These are phyloP conservation scores for Scolopax rusticola DNA, from an alignment of 2,797 vertebrate species.

Conservation along the genomic window DNA sequence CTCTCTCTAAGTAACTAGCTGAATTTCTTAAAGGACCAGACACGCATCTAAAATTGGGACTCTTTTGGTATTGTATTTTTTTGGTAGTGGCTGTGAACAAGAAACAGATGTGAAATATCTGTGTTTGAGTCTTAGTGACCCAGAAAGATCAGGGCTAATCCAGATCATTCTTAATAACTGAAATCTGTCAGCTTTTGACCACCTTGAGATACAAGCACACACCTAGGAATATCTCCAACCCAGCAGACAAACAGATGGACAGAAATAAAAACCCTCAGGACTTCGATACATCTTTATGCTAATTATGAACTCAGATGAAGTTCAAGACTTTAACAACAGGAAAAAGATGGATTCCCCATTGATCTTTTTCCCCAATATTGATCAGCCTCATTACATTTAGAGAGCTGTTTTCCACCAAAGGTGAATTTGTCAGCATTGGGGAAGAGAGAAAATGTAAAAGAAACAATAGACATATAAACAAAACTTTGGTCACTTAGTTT, in stretches of 20 bases:
- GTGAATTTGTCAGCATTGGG: neutral
- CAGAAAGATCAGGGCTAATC: conserved; percentile 64
- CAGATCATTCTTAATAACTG: conserved; percentile 70
- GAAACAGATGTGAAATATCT: conserved; percentile 75
- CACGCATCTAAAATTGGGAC: conserved; percentile 34
- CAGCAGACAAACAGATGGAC: neutral
- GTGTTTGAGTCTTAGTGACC: conserved; percentile 67
- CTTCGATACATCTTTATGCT: neutral
- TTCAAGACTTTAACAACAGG: neutral
- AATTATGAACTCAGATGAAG: neutral
- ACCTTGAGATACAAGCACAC: neutral
- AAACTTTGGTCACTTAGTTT: neutral
- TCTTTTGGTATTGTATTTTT: conserved; percentile 30
- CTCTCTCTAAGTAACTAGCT: neutral
- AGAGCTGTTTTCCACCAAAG: neutral
- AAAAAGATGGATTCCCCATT: neutral
- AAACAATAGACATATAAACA: neutral
- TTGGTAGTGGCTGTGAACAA: conserved; percentile 69
- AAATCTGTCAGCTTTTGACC: conserved; percentile 53
- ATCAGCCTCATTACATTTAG: neutral
- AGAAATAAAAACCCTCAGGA: neutral
- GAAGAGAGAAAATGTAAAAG: neutral
- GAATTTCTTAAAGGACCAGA: conserved; percentile 42
- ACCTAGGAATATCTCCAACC: neutral
- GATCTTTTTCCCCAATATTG: neutral